A percentile compares a stretch with the other conserved stretches of the same genome.
phyloP scores from a whole-genome alignment of 2,113 vertebrate species.

The Hucho hucho region DNA sequence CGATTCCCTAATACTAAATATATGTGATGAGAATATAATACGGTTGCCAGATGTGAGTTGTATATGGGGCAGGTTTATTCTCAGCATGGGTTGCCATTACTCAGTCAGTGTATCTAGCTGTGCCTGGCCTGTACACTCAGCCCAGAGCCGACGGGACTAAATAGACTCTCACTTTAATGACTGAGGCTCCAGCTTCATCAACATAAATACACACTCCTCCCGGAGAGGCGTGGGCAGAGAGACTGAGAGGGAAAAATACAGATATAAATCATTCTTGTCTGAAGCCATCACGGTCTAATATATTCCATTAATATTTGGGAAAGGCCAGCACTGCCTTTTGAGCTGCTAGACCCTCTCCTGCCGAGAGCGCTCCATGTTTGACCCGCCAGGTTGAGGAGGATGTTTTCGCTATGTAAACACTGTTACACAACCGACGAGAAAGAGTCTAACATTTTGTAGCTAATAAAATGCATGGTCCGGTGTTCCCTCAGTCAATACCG shows the following conservation, averaged over 20 bases:
- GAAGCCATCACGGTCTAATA: constrained; percentile 22
- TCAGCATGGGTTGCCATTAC: neutral
- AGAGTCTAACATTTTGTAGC: neutral
- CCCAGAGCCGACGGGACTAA: neutral
- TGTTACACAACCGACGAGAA: neutral
- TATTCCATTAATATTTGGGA: constrained; percentile 30
- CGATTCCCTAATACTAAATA: constrained; percentile 13
- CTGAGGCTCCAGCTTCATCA: constrained; percentile 16
- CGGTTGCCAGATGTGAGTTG: constrained; percentile 4
- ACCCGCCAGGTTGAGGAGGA: constrained; percentile 26
- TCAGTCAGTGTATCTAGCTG: constrained; percentile 2
- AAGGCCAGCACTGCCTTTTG: constrained; percentile 38
- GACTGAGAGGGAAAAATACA: neutral
- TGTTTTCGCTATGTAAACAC: neutral
- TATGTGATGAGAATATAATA: neutral
- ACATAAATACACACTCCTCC: constrained; percentile 11
- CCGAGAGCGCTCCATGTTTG: constrained; percentile 19
- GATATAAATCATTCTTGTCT: constrained; percentile 21
- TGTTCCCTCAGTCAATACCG: neutral
- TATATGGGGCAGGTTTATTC: neutral
- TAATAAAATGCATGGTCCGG: neutral
- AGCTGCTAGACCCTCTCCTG: constrained; percentile 21
- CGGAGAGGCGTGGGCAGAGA: neutral
- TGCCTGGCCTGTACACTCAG: neutral
- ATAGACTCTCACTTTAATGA: constrained; percentile 11